A percentile compares a stretch with the other conserved stretches of the same genome.
phyloP scores from a whole-genome alignment of 2,888 invertebrate species.

The Parelbella ahira region DNA sequence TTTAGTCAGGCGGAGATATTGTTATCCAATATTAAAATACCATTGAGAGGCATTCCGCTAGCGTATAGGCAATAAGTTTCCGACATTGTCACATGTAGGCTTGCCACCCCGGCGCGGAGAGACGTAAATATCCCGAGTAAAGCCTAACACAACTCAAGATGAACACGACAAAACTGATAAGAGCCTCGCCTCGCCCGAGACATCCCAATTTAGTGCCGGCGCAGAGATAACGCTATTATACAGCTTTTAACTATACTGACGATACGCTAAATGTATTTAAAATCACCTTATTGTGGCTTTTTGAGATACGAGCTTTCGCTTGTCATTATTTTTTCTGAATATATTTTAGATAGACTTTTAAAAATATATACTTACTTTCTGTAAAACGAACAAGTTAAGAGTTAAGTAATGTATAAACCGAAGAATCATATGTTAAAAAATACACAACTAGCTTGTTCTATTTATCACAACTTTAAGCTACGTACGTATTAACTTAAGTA shows the following conservation, averaged over 20 bases:
- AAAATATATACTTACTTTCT: no score
- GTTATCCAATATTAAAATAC: constrained; percentile 35
- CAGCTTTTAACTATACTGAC: constrained; percentile 78
- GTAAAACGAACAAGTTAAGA: no score
- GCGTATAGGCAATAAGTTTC: constrained; percentile 58
- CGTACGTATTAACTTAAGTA: no score
- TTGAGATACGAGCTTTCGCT: constrained; percentile 44
- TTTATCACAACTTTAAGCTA: no score
- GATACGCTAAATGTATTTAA: constrained; percentile 77
- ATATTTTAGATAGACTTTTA: no score
- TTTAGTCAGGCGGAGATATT: constrained; percentile 27
- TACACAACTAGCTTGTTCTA: no score
- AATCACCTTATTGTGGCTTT: constrained; percentile 64
- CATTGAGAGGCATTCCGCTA: constrained; percentile 35
- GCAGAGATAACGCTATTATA: constrained; percentile 78
- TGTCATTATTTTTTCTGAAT: constrained; percentile 20
- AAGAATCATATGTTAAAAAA: no score
- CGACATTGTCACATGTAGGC: constrained; percentile 66
- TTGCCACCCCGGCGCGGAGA: constrained; percentile 54
- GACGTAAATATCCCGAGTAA: constrained; percentile 74
- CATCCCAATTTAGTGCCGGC: constrained; percentile 79
- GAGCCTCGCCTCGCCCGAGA: constrained; percentile 66
- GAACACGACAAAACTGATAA: constrained; percentile 79
- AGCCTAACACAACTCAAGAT: constrained; percentile 80
- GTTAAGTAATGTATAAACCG: no score